Base-by-base conservation (phyloP, 1,140 invertebrate species). In the Chrysoperla carnea region DNA sequence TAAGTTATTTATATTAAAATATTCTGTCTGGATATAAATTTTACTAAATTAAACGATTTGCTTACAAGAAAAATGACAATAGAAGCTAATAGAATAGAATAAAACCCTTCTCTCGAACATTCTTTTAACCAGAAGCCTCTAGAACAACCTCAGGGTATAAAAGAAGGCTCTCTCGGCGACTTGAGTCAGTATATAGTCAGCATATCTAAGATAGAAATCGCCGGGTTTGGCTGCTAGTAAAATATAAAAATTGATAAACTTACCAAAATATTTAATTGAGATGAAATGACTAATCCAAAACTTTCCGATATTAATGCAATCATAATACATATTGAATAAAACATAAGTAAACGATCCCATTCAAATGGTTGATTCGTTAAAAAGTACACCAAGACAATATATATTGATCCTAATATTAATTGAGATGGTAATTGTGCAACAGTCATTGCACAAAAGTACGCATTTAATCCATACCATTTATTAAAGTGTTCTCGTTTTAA, bases 401-500 rank as follows among this genome's bases (percentile, higher is more conserved):
- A 95, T 2, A 88, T 67, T 3, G 81, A 52, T 3, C 78, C 78
- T 49, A 86, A 72, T 36, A 84, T 50, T 28, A 89, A 61, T 65
- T 88, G 75, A 1, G 63, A 53, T 6, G 82, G 82, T 23, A 83
- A 65, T 17, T 72, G 72, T 0, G 87, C 75, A 40, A 87, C 57
- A 0, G 85, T 81, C 50, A 87, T 72, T 0, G 91, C 89, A 8
- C 81, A 70, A 58, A 88, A 94, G 57, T 95, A 95, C 0, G 90
- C 79, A 54, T 83, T 83, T 11, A 94, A 58, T 17, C 80, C 77
- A 60, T 94, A 96, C 90, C 90, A 96, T 49, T 84, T 76, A 59
- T 96, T 96, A 51, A 93, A 84, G 54, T 93, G 81, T 63, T 96
- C 92, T 42, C 89, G 66, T 49, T 87, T 85, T 46, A 95, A 66